Evolutionary conservation across 92 coral and sea anemone species (phyloP).

Genomic region (Desmophyllum pertusum): DNA sequence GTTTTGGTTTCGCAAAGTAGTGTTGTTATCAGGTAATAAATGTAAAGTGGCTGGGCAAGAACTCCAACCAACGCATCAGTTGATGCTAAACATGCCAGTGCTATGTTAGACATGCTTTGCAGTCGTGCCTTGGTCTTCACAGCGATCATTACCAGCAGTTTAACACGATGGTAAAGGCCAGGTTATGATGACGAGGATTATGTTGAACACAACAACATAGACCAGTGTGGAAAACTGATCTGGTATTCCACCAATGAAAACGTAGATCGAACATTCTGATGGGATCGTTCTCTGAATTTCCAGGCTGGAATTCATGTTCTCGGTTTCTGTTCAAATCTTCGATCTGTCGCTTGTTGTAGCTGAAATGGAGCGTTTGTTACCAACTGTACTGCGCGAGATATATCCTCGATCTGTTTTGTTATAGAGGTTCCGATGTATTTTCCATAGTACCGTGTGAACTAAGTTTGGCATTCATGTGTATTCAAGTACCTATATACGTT

Average conservation of each 20-base stretch:
- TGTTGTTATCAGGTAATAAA: no score
- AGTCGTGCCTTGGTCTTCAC: constrained; percentile 4
- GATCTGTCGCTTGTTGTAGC: no score
- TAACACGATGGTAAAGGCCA: constrained; percentile 12
- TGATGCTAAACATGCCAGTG: constrained; percentile 12
- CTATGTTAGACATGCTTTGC: constrained; percentile 1
- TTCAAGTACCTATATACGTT: not conserved
- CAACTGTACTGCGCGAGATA: no score
- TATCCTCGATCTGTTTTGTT: no score
- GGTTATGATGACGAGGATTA: not conserved
- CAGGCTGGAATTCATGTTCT: not conserved
- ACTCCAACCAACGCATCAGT: constrained; percentile 18
- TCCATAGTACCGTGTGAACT: not conserved
- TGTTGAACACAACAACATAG: not conserved
- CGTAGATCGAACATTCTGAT: not conserved
- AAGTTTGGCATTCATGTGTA: not conserved
- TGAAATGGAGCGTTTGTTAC: no score
- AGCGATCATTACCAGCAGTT: constrained; percentile 8
- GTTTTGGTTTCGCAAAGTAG: not conserved
- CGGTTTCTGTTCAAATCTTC: not conserved
- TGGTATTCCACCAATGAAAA: not conserved
- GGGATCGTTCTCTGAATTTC: not conserved
- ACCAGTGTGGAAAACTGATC: not conserved
- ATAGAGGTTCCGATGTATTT: not conserved
- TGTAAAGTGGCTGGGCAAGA: constrained; percentile 2